Conservation (phyloP, 2,888 invertebrate genomes). For the Leptinotarsa haldemani region DNA sequence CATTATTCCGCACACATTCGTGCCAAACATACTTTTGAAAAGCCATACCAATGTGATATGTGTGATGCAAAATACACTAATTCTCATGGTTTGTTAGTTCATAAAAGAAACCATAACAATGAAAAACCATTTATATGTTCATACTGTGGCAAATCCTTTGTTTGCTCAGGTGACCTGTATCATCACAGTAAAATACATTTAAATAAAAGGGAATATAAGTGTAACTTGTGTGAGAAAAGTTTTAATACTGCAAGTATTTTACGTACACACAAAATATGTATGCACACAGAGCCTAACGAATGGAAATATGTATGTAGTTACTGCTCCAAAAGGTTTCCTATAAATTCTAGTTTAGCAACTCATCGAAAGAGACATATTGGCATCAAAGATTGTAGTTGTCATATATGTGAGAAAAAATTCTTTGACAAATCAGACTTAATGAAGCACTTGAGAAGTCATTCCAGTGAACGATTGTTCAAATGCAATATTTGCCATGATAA, state of each 20-base stretch:
- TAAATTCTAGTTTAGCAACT: constrained; percentile 52
- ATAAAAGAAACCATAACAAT: constrained; percentile 53
- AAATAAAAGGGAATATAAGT: constrained; percentile 54
- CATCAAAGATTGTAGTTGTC: constrained; percentile 58
- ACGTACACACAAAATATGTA: constrained; percentile 54
- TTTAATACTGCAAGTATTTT: constrained; percentile 56
- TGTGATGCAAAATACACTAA: constrained; percentile 53
- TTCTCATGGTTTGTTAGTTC: constrained; percentile 53
- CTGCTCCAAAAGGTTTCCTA: constrained; percentile 54
- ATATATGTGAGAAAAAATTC: constrained; percentile 62
- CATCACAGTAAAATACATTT: constrained; percentile 56
- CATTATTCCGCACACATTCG: constrained; percentile 53
- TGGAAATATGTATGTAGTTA: constrained; percentile 55
- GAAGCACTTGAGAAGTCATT: constrained; percentile 53
- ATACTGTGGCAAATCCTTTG: constrained; percentile 61
- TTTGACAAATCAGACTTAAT: constrained; percentile 54
- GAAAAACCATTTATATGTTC: constrained; percentile 53
- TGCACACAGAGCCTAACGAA: constrained; percentile 55
- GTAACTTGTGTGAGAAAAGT: constrained; percentile 52
- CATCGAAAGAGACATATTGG: constrained; percentile 54
- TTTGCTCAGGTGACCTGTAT: constrained; percentile 52
- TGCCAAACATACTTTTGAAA: constrained; percentile 55
- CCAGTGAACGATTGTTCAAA: constrained; percentile 51
- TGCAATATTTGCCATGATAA: constrained; percentile 52
- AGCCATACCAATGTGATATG: constrained; percentile 54